phyloP scores from a whole-genome alignment of 2,113 vertebrate genomes.

The Tenrec ecaudatus region DNA sequence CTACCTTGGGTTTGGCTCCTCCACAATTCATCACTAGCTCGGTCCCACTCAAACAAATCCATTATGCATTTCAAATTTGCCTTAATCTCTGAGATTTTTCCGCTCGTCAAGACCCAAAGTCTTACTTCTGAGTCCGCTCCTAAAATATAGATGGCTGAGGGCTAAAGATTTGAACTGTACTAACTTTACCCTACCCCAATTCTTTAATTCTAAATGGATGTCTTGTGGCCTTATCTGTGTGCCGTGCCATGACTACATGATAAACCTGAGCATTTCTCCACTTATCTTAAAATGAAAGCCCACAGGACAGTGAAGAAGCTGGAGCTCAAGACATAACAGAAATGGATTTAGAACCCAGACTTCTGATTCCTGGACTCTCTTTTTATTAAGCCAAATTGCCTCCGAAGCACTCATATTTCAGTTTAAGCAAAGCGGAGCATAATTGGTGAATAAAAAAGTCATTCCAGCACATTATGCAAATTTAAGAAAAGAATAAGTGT shows the following conservation, averaged over 20 bases:
- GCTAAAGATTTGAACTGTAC: background rate
- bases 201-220: background rate
- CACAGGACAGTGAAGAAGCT: background rate
- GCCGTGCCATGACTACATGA: background rate
- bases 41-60: background rate
- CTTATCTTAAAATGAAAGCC: background rate
- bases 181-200: background rate
- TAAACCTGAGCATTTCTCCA: background rate
- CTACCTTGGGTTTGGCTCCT: background rate
- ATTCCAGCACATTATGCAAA: slow-evolving; percentile 35
- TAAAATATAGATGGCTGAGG: background rate
- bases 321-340: background rate
- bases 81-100: background rate
- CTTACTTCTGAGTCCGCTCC: background rate
- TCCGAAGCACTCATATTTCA: slow-evolving; percentile 22
- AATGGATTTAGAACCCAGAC: background rate
- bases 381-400: background rate
- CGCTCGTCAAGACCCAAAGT: background rate
- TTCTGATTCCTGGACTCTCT: background rate
- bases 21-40: background rate
- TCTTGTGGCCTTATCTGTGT: background rate
- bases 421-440: background rate
- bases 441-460: slow-evolving; percentile 32
- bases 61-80: background rate
- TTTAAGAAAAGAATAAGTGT: slow-evolving; percentile 12